Evolutionary conservation across 2,888 invertebrate species (phyloP).

Genomic region (Thera obeliscata): DNA sequence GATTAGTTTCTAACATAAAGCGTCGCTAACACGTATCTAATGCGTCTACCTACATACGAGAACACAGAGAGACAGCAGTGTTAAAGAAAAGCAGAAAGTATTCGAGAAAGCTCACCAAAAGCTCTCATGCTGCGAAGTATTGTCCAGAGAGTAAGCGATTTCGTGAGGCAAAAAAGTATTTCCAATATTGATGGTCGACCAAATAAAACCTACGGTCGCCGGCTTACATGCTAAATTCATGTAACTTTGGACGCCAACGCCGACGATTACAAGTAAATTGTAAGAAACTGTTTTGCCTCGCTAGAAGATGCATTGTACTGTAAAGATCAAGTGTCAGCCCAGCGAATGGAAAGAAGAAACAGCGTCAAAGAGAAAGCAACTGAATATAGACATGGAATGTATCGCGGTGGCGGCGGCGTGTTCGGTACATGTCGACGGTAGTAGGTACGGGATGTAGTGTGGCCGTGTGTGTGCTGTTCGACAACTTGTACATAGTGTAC

Average conservation of each 20-base stretch:
- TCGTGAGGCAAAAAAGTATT: constrained; percentile 42
- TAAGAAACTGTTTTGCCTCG: constrained; percentile 39
- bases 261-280: not conserved
- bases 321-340: constrained; percentile 37
- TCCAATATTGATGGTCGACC: constrained; percentile 8
- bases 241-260: not conserved
- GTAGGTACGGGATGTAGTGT: constrained; percentile 42
- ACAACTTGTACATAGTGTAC: constrained; percentile 33
- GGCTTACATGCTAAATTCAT: not conserved
- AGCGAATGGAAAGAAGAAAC: constrained; percentile 39
- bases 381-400: constrained; percentile 40
- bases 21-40: constrained; percentile 50
- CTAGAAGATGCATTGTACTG: constrained; percentile 23
- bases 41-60: constrained; percentile 44
- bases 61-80: constrained; percentile 31
- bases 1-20: constrained; percentile 64
- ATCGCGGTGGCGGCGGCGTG: constrained; percentile 43
- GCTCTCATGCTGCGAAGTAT: constrained; percentile 43
- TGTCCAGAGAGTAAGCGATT: constrained; percentile 34
- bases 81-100: constrained; percentile 46
- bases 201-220: not conserved
- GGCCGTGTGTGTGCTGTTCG: constrained; percentile 49
- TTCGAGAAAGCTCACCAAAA: constrained; percentile 39
- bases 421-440: constrained; percentile 40
- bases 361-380: constrained; percentile 38